Evolutionary conservation across 1,140 invertebrate species (phyloP), one percentile per base, ranked within the genome.

Genomic region (Zaprionus davidi): DNA sequence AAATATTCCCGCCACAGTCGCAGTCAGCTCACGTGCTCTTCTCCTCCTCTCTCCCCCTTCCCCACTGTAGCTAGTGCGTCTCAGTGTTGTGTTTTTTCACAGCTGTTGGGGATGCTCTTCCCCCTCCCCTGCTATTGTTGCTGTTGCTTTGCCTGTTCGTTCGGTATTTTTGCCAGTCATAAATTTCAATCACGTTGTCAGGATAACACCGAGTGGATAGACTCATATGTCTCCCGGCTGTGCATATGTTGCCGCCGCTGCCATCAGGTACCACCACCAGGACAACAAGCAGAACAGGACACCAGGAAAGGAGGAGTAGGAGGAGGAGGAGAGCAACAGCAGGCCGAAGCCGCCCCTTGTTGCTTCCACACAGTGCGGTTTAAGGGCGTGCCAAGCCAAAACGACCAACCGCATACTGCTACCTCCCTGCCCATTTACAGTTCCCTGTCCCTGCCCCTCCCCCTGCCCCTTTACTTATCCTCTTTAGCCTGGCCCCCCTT

Each of bases 161-260:
- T 63, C 78, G 36, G 20, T 66, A 88, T 85, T 90, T 75, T 74
- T 90, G 79, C 79, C 85, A 90, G 85, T 90, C 85, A 90, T 90
- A 90, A 90, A 90, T 90, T 90, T 90, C 85, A 90, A 90, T 90
- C 85, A 90, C 85, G 85, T 90, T 90, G 85, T 83, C 85, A 78
- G 76, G 77, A 86, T 88, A 88, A 90, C 85, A 79, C 84, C 78
- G 68, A 87, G 81, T 87, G 81, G 85, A 88, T 88, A 88, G 74
- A 90, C 84, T 87, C 85, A 79, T 79, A 76, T 88, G 71, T 77
- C 80, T 75, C 68, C 22, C 60, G 62, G 55, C 74, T 62, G 55
- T 78, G 71, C 83, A 88, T 88, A 88, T 81, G 83, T 69, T 68
- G 34, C 57, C 49, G 69, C 60, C 55, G 56, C 34, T 67, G 38